Evolutionary conservation across 2,113 vertebrate species (phyloP), one percentile per base, ranked within the genome.

Genomic region (Salminus brasiliensis): DNA sequence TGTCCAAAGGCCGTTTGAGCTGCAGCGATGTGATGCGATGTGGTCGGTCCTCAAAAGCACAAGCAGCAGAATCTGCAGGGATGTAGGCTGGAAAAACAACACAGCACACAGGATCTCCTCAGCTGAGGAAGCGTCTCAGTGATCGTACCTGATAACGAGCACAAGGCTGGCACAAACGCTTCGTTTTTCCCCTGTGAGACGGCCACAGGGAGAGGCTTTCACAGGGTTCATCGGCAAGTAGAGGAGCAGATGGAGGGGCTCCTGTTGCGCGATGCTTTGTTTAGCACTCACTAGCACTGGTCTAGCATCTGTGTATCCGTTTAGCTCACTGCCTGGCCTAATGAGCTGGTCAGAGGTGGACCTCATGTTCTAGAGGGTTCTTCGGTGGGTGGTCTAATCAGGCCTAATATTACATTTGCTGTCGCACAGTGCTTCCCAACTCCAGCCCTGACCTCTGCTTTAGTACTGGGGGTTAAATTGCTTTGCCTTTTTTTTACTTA

Each of bases 71-170:
- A 4, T 15, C 13, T 11, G 32, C 23, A 39, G n/a, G 10, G 1
- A 12, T 3, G 10, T 18, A n/a, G n/a, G 30, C 3, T 1, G n/a
- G 39, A 66, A 12, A 63, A 34, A 15, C 5, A 27, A 63, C 1
- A 32, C 25, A n/a, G 6, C 9, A 55, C n/a, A 55, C 21, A 57
- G 8, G 23, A 73, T 74, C 36, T n/a, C n/a, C n/a, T n/a, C 53
- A 60, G 27, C 6, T 9, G 8, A 10, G 9, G 6, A 7, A 13
- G 7, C 18, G 25, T 63, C 60, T 68, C 32, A 84, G 63, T 53
- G 27, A 63, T 39, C n/a, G 16, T 53, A 21, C 65, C 70, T 47
- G 74, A 78, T 79, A 81, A 78, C 74, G 74, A 63, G 66, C 62
- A 77, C 52, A 76, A 13, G 29, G 72, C 47, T 18, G 30, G 57